Evolutionary conservation across 2,113 vertebrate genomes (phyloP).

Genomic region (Myotis brandtii): DNA sequence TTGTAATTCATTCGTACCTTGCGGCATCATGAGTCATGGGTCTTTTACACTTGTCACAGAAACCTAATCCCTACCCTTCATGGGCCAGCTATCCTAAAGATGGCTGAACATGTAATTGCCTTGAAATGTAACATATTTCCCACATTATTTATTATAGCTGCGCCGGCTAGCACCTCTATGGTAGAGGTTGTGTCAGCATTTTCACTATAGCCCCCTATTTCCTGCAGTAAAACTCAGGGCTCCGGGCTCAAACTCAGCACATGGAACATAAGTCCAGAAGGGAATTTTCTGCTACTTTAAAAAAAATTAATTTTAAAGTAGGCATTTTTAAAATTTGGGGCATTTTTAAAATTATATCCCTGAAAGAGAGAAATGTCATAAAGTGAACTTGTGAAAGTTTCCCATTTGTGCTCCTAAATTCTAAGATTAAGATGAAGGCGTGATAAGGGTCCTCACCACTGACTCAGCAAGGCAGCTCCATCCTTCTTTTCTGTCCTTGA

Average conservation of each 20-base stretch:
- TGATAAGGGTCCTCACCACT: neutral
- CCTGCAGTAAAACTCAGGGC: slow-evolving; percentile 84
- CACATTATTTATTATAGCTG: slow-evolving; percentile 87
- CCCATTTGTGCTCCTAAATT: slow-evolving; percentile 29
- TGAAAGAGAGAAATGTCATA: slow-evolving; percentile 51
- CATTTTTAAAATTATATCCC: slow-evolving; percentile 75
- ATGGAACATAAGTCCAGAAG: slow-evolving; percentile 77
- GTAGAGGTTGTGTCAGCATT: slow-evolving; percentile 88
- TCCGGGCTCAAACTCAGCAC: slow-evolving; percentile 78
- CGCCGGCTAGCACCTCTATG: slow-evolving; percentile 85
- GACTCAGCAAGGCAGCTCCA: neutral
- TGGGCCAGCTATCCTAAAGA: slow-evolving; percentile 87
- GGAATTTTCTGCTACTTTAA: slow-evolving; percentile 63
- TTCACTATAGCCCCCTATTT: slow-evolving; percentile 86
- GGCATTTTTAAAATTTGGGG: no score
- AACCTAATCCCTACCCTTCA: slow-evolving; percentile 88
- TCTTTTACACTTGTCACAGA: slow-evolving; percentile 88
- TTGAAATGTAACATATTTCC: slow-evolving; percentile 89
- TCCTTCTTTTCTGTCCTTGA: neutral
- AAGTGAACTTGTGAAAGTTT: slow-evolving; percentile 70
- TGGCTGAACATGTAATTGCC: slow-evolving; percentile 89
- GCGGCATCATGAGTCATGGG: slow-evolving; percentile 87
- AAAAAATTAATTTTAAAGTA: slow-evolving; percentile 75
- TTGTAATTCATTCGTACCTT: slow-evolving; percentile 87
- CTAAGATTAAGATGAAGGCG: neutral